phyloP scores from a whole-genome alignment of 1,140 invertebrate species.

The Argopecten irradians region DNA sequence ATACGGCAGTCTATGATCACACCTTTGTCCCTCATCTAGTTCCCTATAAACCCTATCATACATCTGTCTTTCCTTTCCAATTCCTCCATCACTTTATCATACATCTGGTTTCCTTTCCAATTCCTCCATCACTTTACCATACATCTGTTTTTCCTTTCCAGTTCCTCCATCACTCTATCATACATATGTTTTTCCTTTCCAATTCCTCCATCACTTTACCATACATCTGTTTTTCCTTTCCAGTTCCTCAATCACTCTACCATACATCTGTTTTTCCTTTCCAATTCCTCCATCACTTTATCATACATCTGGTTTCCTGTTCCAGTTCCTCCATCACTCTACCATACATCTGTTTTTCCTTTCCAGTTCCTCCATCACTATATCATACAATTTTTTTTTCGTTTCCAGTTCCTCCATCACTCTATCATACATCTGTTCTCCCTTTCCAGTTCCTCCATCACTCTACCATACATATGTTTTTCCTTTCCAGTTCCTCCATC shows the following conservation, averaged over 20 bases:
- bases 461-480: not conserved
- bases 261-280: not conserved
- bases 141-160: not conserved
- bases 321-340: not conserved
- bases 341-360: no score
- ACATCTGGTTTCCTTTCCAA: not conserved
- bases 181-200: not conserved
- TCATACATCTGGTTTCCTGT: not conserved
- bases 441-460: not conserved
- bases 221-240: not conserved
- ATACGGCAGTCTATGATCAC: not conserved
- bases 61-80: not conserved
- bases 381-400: not conserved
- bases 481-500: not conserved
- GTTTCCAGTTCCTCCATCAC: not conserved
- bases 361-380: not conserved
- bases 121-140: not conserved
- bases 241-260: not conserved
- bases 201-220: not conserved
- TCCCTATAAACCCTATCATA: not conserved
- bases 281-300: not conserved
- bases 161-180: not conserved
- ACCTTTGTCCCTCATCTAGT: not conserved
- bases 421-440: not conserved
- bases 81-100: not conserved